Evolutionary conservation across 2,888 invertebrate species (phyloP).

Genomic region (Macroteleia sp.): DNA sequence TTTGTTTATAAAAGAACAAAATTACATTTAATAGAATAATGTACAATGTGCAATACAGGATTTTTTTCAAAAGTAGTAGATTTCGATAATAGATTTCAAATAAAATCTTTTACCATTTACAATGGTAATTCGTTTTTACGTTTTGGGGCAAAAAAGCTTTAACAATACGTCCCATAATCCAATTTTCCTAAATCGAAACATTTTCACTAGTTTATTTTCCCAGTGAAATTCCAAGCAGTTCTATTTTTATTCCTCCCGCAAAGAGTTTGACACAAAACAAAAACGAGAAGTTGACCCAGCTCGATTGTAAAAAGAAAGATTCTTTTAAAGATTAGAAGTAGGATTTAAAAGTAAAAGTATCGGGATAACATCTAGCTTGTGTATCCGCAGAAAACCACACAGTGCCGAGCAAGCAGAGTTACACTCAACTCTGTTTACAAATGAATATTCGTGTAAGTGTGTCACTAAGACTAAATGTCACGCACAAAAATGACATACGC

Average conservation of each 20-base stretch:
- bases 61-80: too few species aligned
- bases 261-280: slow-evolving; percentile 56
- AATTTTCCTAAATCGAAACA: too few species aligned
- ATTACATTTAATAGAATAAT: too few species aligned
- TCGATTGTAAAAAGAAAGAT: slow-evolving; percentile 53
- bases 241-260: slow-evolving; percentile 44
- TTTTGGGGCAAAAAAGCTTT: too few species aligned
- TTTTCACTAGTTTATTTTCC: too few species aligned
- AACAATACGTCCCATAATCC: too few species aligned
- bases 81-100: too few species aligned
- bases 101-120: too few species aligned
- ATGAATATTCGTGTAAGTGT: slow-evolving; percentile 62
- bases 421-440: slow-evolving; percentile 52
- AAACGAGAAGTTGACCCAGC: slow-evolving; percentile 54
- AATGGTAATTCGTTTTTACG: too few species aligned
- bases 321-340: slow-evolving; percentile 62
- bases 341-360: slow-evolving; percentile 63
- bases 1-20: too few species aligned
- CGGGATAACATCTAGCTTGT: slow-evolving; percentile 62
- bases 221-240: too few species aligned
- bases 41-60: too few species aligned
- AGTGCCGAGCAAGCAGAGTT: slow-evolving; percentile 38
- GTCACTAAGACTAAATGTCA: slow-evolving; percentile 57
- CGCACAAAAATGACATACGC: slow-evolving; percentile 61
- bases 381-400: slow-evolving; percentile 44